Base-by-base conservation (phyloP, 2,113 vertebrate species). In the Sardina pilchardus region DNA sequence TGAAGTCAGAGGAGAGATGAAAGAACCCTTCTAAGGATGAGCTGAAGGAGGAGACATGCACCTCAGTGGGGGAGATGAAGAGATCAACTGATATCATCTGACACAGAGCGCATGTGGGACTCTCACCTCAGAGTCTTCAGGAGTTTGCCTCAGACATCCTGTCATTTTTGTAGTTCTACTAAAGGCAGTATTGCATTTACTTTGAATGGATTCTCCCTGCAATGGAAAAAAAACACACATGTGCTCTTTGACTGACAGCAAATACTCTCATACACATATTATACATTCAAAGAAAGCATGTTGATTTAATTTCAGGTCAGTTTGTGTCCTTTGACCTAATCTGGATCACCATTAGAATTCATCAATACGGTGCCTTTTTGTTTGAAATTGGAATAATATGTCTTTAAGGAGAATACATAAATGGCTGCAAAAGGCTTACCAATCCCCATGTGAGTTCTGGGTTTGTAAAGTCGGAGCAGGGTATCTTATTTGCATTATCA, bases 401-500 rank as follows among this genome's bases (percentile, higher is more conserved):
- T 86, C 85, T 81, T 7, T 26, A 89, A 84, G 82, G 48, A 67
- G 36, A 86, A 87, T 84, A 48, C 47, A 26, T 47, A n/a, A 53
- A 84, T 36, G 84, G 78, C 45, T 71, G 50, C 91, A 86, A 34
- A 34, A 80, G 81, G 45, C 75, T 86, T 84, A 83, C 83, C 84
- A 86, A 90, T 86, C 89, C 92, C 89, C 88, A 88, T 84, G 89
- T 91, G 90, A 90, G 88, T 90, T 90, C 87, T 86, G 89, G 87
- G 86, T 90, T 92, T 90, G 88, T 39, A 85, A 88, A 88, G 85
- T 93, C 88, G 89, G 87, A 78, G 12, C 71, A 78, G 81, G 91
- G 88, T 91, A 92, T 93, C 90, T 93, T 89, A 91, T 92, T 89
- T 93, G 89, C 90, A 94, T 95, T 94, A 94, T 94, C 93, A 95